Evolutionary conservation across 2,888 invertebrate species (phyloP), one percentile per base, ranked within the genome.

Genomic region (Lottia gigantea): DNA sequence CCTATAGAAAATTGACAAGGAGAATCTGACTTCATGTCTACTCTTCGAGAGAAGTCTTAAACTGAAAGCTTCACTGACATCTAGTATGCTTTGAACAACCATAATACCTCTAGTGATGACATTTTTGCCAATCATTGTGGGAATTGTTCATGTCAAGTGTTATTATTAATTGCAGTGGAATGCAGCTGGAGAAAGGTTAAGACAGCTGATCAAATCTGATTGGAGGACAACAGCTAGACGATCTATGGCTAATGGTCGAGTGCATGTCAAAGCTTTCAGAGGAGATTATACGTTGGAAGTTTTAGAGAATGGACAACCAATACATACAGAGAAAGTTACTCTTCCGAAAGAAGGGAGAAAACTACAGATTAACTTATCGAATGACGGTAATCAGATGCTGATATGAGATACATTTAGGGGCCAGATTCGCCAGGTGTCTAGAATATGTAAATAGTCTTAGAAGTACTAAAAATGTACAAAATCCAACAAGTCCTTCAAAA

Each of bases 251-350:
- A 19, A 49, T 19, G 67, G 67, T 40, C 16, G 14, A 14, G 55
- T 55, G 25, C 26, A 26, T 19, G 14, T 67, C 11, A 25, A 61
- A 2, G 67, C 55, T 8, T 67, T 67, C 40, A 67, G 40, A 23
- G 67, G 67, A 67, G 55, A 55, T 4, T 67, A 67, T 31, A 31
- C 67, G 23, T 15, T 67, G 16, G 26, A 31, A 19, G n/a, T 67
- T 1, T 55, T 55, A 47, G 55, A 55, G 19, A 49, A 61, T 16
- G 67, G 67, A 1, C 31, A 31, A 8, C 16, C 19, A 16, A 11
- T 67, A 11, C 61, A 67, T 31, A 31, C 49, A 19, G 61, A 67
- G 40, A 55, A 67, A 3, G 49, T 67, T 25, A 55, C 61, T 19
- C 15, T 67, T 12, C 23, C 40, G 15, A 67, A 16, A 31, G 67